Percentiles rank a stretch among this genome's conserved stretches.
phyloP scores from a whole-genome alignment of 37 sponge, comb jelly and placozoan genomes.

The Eunapius fragilis region DNA sequence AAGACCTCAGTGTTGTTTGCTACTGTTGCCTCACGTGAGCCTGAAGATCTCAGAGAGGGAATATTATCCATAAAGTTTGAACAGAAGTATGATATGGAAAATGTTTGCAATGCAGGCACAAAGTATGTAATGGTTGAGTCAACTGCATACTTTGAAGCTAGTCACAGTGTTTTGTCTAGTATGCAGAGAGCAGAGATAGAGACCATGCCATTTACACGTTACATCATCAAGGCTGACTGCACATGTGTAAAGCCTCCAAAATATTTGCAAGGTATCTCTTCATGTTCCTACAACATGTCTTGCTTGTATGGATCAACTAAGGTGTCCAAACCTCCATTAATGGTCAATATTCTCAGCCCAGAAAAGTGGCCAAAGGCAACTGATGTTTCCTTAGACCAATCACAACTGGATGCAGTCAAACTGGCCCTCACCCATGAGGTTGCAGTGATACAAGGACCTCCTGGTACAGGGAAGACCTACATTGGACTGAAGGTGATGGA shows the following conservation, averaged over 20 bases:
- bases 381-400: constrained; percentile 50
- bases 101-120: background rate
- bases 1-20: constrained; percentile 57
- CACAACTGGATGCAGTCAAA: constrained; percentile 75
- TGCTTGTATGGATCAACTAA: constrained; percentile 27
- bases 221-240: constrained; percentile 57
- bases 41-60: constrained; percentile 51
- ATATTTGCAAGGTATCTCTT: background rate
- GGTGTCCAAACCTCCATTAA: background rate
- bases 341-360: constrained; percentile 23
- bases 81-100: background rate
- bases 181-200: constrained; percentile 70
- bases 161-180: constrained; percentile 62
- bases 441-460: constrained; percentile 96
- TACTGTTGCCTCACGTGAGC: constrained; percentile 66
- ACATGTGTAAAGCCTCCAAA: constrained; percentile 26
- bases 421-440: constrained; percentile 80
- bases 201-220: constrained; percentile 81
- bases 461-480: constrained; percentile 97
- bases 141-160: constrained; percentile 89
- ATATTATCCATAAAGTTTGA: constrained; percentile 47
- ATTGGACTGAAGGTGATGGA: constrained; percentile 86
- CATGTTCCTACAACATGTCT: constrained; percentile 7
- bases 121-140: constrained; percentile 81
- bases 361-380: constrained; percentile 38